phyloP scores from a whole-genome alignment of 2,888 invertebrate genomes.

The Sarcophaga caerulescens region DNA sequence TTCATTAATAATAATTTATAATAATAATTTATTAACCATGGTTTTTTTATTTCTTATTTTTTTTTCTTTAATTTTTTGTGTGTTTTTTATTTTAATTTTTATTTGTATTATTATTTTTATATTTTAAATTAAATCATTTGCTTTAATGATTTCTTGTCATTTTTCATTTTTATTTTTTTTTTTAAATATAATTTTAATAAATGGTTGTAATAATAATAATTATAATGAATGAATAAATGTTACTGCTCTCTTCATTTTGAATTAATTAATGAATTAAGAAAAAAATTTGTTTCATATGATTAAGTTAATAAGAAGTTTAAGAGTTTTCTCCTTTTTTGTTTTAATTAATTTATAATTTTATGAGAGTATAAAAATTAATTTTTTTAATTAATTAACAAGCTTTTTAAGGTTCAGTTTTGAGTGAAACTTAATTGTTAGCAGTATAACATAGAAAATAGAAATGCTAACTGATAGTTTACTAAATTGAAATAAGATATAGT shows the following conservation, averaged over 20 bases:
- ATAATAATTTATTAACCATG: slow-evolving; percentile 67
- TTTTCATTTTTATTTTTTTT: slow-evolving; percentile 29
- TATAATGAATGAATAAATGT: slow-evolving; percentile 33
- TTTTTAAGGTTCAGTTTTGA: not conserved
- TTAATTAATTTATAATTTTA: slow-evolving; percentile 28
- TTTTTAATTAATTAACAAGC: slow-evolving; percentile 18
- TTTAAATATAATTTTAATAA: slow-evolving; percentile 50
- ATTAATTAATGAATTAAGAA: slow-evolving; percentile 28
- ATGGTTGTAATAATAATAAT: slow-evolving; percentile 50
- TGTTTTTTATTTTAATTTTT: slow-evolving; percentile 38
- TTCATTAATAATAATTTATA: slow-evolving; percentile 70
- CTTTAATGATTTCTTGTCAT: slow-evolving; percentile 28
- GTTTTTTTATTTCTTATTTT: slow-evolving; percentile 38
- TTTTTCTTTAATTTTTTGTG: slow-evolving; percentile 17
- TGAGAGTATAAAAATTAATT: slow-evolving; percentile 41
- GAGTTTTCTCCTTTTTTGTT: not conserved
- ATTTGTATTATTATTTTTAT: slow-evolving; percentile 5
- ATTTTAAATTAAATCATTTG: slow-evolving; percentile 17
- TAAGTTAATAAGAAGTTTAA: not conserved
- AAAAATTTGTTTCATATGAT: not conserved
- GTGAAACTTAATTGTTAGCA: too few relatives aligned
- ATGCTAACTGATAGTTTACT: not conserved
- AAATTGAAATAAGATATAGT: not conserved
- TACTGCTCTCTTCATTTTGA: slow-evolving; percentile 63
- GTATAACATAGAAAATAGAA: not conserved